Evolutionary conservation across 2,797 vertebrate species (phyloP).

Genomic region (Tenualosa thibaudeaui): DNA sequence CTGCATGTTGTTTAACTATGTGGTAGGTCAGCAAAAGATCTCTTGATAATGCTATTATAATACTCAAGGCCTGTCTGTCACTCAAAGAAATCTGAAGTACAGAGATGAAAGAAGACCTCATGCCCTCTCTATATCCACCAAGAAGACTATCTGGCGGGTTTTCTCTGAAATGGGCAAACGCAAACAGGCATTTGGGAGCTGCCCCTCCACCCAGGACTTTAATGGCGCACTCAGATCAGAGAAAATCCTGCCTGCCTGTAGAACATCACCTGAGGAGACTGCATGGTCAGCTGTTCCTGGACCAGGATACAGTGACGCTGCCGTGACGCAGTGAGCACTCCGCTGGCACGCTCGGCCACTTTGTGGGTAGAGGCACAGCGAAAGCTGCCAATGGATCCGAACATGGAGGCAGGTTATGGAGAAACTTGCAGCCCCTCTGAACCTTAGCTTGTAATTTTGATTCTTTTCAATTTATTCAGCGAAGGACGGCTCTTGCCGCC

Average conservation of each 20-base stretch:
- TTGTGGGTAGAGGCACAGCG: not conserved
- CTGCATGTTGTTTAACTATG: not conserved
- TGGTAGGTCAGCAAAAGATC: not conserved
- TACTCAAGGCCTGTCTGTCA: not conserved
- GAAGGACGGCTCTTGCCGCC: not conserved
- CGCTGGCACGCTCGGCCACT: not conserved
- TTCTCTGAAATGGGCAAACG: not conserved
- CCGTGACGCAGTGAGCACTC: not conserved
- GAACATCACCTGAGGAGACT: not conserved
- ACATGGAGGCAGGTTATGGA: not conserved
- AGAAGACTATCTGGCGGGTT: not conserved
- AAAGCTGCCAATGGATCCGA: not conserved
- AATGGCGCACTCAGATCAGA: not conserved
- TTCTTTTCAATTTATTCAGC: not conserved
- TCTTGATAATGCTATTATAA: not conserved
- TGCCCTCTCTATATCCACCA: not conserved
- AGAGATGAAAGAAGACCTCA: not conserved
- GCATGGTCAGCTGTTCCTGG: not conserved
- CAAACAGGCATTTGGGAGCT: not conserved
- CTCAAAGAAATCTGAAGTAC: not conserved
- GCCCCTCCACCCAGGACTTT: not conserved
- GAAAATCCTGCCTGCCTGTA: not conserved
- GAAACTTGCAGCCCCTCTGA: not conserved
- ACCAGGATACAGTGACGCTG: not conserved
- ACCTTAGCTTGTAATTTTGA: conserved; percentile 5